Base-by-base conservation (phyloP, 2,888 invertebrate species). In the Xylota segnis region DNA sequence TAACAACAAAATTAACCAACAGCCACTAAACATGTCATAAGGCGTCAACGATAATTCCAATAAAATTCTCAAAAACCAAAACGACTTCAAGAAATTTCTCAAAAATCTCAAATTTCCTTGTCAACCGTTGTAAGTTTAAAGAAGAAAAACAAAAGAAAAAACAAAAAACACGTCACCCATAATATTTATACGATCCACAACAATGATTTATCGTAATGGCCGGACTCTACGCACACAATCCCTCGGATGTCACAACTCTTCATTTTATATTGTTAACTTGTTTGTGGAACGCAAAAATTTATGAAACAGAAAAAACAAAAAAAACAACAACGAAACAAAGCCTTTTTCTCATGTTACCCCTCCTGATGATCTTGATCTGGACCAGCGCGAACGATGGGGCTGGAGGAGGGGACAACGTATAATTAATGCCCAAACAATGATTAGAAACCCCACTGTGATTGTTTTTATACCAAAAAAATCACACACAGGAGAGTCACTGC, bases 41-140 rank as follows among this genome's bases (percentile, higher is more conserved):
- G 50, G 59, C 75, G 84, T 81, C 84, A 81, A 81, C 84, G 37
- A 70, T 54, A 65, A 65, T 45, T 56, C 27, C 52, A 52, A 61
- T 65, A 65, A 58, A 65, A 75, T 45, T 54, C 54, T 50, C 58
- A 45, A 71, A 58, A 68, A 34, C 23, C 50, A 68, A 34, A 34
- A n/a, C n/a, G n/a, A n/a, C n/a, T n/a, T n/a, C n/a, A n/a, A n/a
- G n/a, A 70, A 47, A 65, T 65, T 65, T 75, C 75, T 32, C 65
- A 81, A 81, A 84, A 81, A 71, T 81, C 81, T 84, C 84, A 84
- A 84, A 66, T 84, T 84, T 79, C 84, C 75, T 14, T 70, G 70
- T 82, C 82, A 70, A 56, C 59, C 56, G 18, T 47, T 68, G 34
- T n/a, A 32, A 37, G 18, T 47, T 23, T 23, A 9, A 23, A 14